These are phyloP conservation scores for Drosophila koepferae DNA, from an alignment of 2,888 invertebrate genomes.

Conservation along the genomic window DNA sequence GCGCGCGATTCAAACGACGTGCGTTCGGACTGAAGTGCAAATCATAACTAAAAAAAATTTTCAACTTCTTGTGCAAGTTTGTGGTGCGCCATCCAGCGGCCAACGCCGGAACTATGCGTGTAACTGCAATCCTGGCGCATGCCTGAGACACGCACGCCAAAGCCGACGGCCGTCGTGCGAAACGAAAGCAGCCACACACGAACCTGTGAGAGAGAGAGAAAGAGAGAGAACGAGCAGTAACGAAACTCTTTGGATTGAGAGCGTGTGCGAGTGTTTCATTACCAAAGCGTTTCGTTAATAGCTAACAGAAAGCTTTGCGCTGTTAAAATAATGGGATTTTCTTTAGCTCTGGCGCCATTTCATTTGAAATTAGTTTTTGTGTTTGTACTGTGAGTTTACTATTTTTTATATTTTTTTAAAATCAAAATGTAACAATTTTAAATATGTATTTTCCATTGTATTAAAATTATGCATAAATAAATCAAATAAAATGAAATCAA, in stretches of 20 bases:
- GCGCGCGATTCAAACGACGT: conserved; percentile 74
- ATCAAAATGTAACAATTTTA: too few species aligned
- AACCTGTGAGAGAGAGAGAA: background rate
- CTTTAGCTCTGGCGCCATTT: conserved; percentile 7
- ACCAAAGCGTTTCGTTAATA: background rate
- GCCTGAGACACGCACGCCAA: conserved; percentile 6
- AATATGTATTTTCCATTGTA: too few species aligned
- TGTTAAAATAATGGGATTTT: conserved; percentile 57
- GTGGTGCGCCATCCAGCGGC: conserved; percentile 68
- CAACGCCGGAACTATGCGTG: conserved; percentile 48
- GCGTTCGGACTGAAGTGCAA: conserved; percentile 79
- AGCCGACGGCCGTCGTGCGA: background rate
- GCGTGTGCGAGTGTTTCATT: conserved; percentile 3
- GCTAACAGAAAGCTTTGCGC: conserved; percentile 45
- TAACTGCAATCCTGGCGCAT: conserved; percentile 26
- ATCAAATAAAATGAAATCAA: too few species aligned
- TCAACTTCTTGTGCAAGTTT: conserved; percentile 45
- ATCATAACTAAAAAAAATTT: conserved; percentile 82
- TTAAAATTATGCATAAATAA: too few species aligned
- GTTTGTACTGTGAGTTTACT: too few species aligned
- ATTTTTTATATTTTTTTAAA: too few species aligned
- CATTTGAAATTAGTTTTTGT: background rate
- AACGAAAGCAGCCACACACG: background rate
- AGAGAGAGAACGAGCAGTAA: background rate
- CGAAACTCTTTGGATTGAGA: background rate